Base-by-base conservation (phyloP, 2,113 vertebrate species). In the Ochotona princeps region DNA sequence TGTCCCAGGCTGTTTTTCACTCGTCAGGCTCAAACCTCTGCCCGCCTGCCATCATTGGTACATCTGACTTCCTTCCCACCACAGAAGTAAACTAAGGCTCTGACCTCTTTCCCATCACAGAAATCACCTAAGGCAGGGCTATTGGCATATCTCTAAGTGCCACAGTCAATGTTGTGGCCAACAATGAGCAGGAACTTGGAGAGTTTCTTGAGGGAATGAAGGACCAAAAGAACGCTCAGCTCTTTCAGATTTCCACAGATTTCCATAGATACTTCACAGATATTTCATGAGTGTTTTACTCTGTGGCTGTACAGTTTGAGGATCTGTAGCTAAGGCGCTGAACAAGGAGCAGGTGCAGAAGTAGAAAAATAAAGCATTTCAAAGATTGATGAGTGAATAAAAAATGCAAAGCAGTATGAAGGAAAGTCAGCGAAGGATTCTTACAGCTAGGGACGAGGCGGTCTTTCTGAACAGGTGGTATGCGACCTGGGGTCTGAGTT, bases 241-340 rank as follows among this genome's bases (percentile, higher is more conserved):
- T 57, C 18, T 89, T 80, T 26, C 75, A 44, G 38, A 44, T 11
- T 18, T 57, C 54, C 14, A 57, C 18, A 57, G 54, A 57, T 57
- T 15, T 57, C 14, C 14, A n/a, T 15, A 57, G 73, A 72, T 32
- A n/a, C 54, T 47, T 51, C 61, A 7, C 18, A 65, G 66, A 65
- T 75, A 38, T 26, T 91, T 87, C 76, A 73, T 35, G 82, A 86
- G 28, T 20, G 73, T 57, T 57, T 57, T 17, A 11, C 67, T 75
- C 0, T 15, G 47, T 38, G 25, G 23, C 0, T 0, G 60, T 54
- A 51, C 3, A 38, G 32, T 51, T 61, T 63, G 13, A 75, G 23
- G 51, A 6, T 61, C 75, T 61, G 32, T n/a, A 7, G 25, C 20
- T 72, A 35, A 75, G 23, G n/a, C 54, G 12, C 51, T 78, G 20